Evolutionary conservation across 2,888 invertebrate species (phyloP).

Genomic region (Papilio elwesi): DNA sequence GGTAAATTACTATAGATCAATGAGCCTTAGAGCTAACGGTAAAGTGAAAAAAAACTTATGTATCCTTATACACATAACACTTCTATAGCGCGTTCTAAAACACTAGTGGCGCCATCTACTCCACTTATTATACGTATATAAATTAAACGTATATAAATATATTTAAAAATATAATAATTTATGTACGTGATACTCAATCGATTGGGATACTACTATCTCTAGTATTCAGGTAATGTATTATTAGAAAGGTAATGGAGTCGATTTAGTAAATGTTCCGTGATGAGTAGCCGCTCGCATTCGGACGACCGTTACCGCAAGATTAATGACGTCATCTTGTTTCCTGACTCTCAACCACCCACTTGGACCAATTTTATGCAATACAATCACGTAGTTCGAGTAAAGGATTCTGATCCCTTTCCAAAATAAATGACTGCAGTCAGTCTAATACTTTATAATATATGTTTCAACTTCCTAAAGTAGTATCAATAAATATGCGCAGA

Average conservation of each 20-base stretch:
- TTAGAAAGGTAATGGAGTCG: slow-evolving; percentile 51
- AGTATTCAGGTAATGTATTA: slow-evolving; percentile 46
- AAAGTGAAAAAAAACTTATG: too few species aligned
- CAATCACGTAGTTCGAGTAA: slow-evolving; percentile 34
- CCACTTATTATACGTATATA: too few species aligned
- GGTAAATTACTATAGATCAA: too few species aligned
- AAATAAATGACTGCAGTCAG: slow-evolving; percentile 25
- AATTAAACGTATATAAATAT: too few species aligned
- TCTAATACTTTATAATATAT: slow-evolving; percentile 18
- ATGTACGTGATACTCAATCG: background rate
- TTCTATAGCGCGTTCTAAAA: too few species aligned
- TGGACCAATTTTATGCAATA: slow-evolving; percentile 32
- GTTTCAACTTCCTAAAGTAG: slow-evolving; percentile 1
- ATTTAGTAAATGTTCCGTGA: slow-evolving; percentile 69
- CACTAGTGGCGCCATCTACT: too few species aligned
- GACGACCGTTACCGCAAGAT: slow-evolving; percentile 73
- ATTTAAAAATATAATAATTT: too few species aligned
- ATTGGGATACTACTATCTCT: background rate
- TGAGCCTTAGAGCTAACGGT: too few species aligned
- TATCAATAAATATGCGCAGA: background rate
- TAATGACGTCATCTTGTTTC: slow-evolving; percentile 76
- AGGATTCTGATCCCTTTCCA: slow-evolving; percentile 24
- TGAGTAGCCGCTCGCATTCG: slow-evolving; percentile 60
- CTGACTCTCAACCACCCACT: slow-evolving; percentile 38
- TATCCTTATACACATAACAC: too few species aligned